Conservation (phyloP, 2,113 vertebrate genomes). For the Callipepla squamata region DNA sequence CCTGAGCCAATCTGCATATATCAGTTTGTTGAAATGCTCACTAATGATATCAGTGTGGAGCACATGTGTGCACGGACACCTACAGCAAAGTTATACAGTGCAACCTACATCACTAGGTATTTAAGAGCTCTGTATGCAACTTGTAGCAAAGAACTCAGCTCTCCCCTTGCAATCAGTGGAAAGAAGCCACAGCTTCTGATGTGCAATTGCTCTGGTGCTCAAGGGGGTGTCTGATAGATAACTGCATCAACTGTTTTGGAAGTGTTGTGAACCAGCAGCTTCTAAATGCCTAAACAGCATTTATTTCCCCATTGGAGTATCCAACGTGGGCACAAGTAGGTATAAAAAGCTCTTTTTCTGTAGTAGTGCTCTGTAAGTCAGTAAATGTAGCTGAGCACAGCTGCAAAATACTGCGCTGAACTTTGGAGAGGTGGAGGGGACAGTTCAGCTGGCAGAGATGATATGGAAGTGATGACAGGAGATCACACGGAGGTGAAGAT, state of each 20-base stretch:
- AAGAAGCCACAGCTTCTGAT: not conserved
- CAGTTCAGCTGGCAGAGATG: not conserved
- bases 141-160: accelerated
- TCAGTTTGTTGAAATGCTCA: not conserved
- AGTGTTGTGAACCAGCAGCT: not conserved
- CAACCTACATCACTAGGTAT: not conserved
- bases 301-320: not conserved
- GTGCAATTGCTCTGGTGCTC: not conserved
- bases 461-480: not conserved
- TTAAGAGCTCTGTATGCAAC: not conserved
- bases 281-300: not conserved
- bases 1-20: not conserved
- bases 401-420: not conserved
- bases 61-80: not conserved
- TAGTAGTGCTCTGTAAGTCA: not conserved
- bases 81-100: not conserved
- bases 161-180: not conserved
- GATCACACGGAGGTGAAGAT: not conserved
- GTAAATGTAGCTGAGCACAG: not conserved
- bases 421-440: not conserved
- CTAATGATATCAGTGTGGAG: no score
- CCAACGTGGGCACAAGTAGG: not conserved
- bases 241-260: not conserved
- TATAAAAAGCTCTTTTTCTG: not conserved
- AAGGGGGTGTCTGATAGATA: not conserved